phyloP scores from a whole-genome alignment of 2,888 invertebrate species.

The Apodemia duryi region DNA sequence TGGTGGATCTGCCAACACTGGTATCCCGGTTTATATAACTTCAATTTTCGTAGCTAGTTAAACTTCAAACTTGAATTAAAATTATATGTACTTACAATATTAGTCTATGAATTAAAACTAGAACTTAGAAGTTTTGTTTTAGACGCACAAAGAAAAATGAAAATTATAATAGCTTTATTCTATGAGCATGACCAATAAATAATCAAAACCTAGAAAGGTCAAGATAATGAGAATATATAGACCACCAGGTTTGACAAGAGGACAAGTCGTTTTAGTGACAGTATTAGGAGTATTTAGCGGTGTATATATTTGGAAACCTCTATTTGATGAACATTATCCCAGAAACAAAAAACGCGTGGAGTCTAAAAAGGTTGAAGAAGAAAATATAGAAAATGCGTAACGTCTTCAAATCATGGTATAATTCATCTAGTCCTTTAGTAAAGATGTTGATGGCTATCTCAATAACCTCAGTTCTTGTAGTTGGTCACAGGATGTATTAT shows the following conservation, averaged over 20 bases:
- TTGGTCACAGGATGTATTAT: constrained; percentile 46
- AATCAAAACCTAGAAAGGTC: background rate
- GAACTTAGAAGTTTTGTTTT: too few relatives aligned
- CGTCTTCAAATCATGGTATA: constrained; percentile 40
- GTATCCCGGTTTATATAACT: too few relatives aligned
- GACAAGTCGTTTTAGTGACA: constrained; percentile 58
- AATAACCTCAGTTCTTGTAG: constrained; percentile 47
- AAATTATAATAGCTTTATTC: background rate
- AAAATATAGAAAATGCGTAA: constrained; percentile 41
- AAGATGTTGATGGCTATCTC: constrained; percentile 61
- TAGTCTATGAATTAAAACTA: too few relatives aligned
- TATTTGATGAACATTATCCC: constrained; percentile 50
- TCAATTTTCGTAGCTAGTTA: too few relatives aligned
- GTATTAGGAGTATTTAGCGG: constrained; percentile 67
- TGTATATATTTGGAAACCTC: constrained; percentile 74
- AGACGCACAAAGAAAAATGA: too few relatives aligned
- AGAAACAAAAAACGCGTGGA: constrained; percentile 37
- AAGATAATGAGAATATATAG: constrained; percentile 64
- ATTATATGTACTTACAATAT: too few relatives aligned
- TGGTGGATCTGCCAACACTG: too few relatives aligned
- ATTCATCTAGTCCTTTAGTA: constrained; percentile 48
- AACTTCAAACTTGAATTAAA: too few relatives aligned
- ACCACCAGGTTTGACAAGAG: constrained; percentile 55
- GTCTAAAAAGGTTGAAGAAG: constrained; percentile 25
- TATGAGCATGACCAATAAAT: background rate